phyloP scores from a whole-genome alignment of 2,888 invertebrate genomes.

The Noctua janthina region DNA sequence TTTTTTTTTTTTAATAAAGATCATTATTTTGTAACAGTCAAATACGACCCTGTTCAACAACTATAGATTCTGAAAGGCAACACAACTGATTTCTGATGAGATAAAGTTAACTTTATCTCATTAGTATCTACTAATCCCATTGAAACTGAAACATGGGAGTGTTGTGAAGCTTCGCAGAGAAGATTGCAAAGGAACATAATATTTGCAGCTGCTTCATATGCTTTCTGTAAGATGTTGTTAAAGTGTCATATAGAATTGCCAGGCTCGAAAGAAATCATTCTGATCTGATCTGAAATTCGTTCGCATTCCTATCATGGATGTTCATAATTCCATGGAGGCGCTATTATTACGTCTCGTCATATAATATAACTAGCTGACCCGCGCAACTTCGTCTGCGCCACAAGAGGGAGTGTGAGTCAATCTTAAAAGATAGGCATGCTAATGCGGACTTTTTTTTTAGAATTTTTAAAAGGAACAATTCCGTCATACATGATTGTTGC shows the following conservation, averaged over 20 bases:
- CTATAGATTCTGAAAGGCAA: not conserved
- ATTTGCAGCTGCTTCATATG: not conserved
- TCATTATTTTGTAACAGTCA: not conserved
- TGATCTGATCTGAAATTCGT: not conserved
- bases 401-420: no score
- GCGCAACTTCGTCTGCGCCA: no score
- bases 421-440: no score
- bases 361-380: not conserved
- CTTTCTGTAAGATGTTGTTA: not conserved
- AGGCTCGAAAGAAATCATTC: not conserved
- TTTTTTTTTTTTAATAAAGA: not conserved
- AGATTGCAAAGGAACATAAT: no score
- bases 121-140: no score
- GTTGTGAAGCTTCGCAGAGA: no score
- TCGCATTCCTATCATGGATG: not conserved
- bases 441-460: no score
- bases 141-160: not conserved
- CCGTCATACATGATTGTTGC: no score
- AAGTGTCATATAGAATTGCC: not conserved
- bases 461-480: no score
- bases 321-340: conserved; percentile 20
- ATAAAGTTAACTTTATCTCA: no score
- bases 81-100: no score
- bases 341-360: not conserved
- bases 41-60: not conserved